phyloP scores from a whole-genome alignment of 2,888 invertebrate genomes.

The Amphipoea lucens region DNA sequence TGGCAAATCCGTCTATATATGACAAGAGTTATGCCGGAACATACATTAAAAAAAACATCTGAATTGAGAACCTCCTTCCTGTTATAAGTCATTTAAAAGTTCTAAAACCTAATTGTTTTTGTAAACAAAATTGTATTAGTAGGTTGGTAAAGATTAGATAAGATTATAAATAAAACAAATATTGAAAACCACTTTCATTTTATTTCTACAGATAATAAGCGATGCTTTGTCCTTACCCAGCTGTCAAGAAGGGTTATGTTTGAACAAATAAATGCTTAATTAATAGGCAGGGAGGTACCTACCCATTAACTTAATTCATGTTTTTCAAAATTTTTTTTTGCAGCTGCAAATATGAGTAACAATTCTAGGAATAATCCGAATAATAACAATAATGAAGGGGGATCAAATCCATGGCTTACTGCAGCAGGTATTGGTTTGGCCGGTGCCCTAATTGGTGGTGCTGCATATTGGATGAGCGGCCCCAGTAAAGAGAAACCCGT shows the following conservation, averaged over 20 bases:
- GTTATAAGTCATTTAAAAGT: no score
- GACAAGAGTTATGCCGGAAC: no score
- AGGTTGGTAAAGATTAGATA: not conserved
- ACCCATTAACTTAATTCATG: not conserved
- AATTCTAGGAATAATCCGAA: slow-evolving; percentile 24
- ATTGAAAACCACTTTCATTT: not conserved
- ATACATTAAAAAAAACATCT: no score
- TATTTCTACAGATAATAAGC: not conserved
- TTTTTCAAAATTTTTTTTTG: not conserved
- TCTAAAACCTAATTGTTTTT: not conserved
- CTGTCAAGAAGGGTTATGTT: no score
- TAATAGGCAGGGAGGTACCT: no score
- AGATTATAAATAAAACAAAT: not conserved
- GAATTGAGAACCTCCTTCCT: no score
- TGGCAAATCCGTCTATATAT: no score
- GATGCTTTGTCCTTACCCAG: not conserved
- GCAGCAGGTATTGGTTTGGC: slow-evolving; percentile 53
- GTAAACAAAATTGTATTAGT: not conserved
- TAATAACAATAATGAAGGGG: slow-evolving; percentile 17
- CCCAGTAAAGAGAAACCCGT: not conserved
- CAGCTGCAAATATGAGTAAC: slow-evolving; percentile 48
- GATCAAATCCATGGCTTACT: slow-evolving; percentile 21
- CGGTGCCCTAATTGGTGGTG: slow-evolving; percentile 53
- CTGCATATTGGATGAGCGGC: slow-evolving; percentile 51
- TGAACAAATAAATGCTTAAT: not conserved